Percentiles rank a stretch among this genome's conserved stretches.
These are phyloP conservation scores for Nasua narica DNA, from an alignment of 2,797 vertebrate genomes.

Conservation along the genomic window DNA sequence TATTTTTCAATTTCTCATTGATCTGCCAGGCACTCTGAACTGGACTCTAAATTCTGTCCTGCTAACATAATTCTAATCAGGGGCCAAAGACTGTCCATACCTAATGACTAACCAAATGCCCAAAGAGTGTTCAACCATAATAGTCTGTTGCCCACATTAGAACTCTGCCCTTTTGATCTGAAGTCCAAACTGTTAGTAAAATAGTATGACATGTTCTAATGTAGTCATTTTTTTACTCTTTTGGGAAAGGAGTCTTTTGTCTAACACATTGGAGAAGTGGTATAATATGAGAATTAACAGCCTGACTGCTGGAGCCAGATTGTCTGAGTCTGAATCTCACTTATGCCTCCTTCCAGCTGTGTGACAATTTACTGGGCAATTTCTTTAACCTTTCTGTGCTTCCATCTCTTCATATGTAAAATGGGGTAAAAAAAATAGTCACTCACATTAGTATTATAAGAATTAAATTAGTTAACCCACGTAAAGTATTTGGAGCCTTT, in stretches of 20 bases:
- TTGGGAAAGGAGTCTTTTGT: not conserved
- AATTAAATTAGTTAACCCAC: not conserved
- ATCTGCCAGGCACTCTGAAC: not conserved
- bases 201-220: not conserved
- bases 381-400: not conserved
- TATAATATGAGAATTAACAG: not conserved
- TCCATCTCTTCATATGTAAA: not conserved
- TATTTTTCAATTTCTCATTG: constrained; percentile 26
- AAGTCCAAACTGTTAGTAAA: not conserved
- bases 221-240: not conserved
- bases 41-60: not conserved
- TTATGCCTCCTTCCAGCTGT: not conserved
- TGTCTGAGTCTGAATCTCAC: not conserved
- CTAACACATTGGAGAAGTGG: not conserved
- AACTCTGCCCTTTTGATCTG: not conserved
- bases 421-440: not conserved
- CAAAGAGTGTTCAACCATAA: not conserved
- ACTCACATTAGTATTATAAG: not conserved
- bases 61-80: not conserved
- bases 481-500: not conserved
- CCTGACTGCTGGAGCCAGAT: not conserved
- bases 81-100: not conserved
- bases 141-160: not conserved
- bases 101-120: not conserved
- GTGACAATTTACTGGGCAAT: not conserved